phyloP scores from a whole-genome alignment of 2,888 invertebrate species.

The Hirtodrosophila trivittata region DNA sequence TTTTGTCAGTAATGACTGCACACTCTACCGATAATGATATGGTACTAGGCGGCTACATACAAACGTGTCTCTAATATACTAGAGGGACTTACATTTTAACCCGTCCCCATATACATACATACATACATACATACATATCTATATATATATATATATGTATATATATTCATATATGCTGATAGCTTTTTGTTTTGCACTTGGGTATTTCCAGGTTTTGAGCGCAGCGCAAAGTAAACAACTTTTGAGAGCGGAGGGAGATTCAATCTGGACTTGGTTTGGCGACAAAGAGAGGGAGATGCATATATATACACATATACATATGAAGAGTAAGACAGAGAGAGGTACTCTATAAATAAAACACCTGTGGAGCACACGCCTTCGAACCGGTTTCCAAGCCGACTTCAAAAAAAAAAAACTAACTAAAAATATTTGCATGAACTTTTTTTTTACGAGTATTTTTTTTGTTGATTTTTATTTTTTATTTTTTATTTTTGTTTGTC shows the following conservation, averaged over 20 bases:
- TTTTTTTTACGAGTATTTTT: not conserved
- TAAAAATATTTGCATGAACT: slow-evolving; percentile 19
- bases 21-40: slow-evolving; percentile 44
- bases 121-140: slow-evolving; percentile 13
- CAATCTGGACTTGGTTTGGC: not conserved
- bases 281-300: slow-evolving; percentile 2
- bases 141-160: slow-evolving; percentile 30
- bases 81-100: slow-evolving; percentile 22
- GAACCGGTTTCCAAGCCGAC: slow-evolving; percentile 40
- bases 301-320: slow-evolving; percentile 2
- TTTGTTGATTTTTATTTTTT: not conserved
- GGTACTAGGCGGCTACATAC: slow-evolving; percentile 28
- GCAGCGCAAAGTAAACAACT: slow-evolving; percentile 38
- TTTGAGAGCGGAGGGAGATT: slow-evolving; percentile 7
- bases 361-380: slow-evolving; percentile 38
- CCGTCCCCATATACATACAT: slow-evolving; percentile 2
- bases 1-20: slow-evolving; percentile 11
- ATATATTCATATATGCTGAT: slow-evolving; percentile 50
- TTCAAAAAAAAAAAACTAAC: slow-evolving; percentile 14
- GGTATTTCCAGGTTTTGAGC: slow-evolving; percentile 73
- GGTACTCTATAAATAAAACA: slow-evolving; percentile 49
- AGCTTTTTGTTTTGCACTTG: slow-evolving; percentile 47
- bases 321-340: slow-evolving; percentile 2
- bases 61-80: too few relatives aligned
- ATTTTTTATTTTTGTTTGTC: slow-evolving; percentile 1